These are phyloP conservation scores for Microplitis manilae DNA, from an alignment of 2,888 invertebrate species.

Conservation along the genomic window DNA sequence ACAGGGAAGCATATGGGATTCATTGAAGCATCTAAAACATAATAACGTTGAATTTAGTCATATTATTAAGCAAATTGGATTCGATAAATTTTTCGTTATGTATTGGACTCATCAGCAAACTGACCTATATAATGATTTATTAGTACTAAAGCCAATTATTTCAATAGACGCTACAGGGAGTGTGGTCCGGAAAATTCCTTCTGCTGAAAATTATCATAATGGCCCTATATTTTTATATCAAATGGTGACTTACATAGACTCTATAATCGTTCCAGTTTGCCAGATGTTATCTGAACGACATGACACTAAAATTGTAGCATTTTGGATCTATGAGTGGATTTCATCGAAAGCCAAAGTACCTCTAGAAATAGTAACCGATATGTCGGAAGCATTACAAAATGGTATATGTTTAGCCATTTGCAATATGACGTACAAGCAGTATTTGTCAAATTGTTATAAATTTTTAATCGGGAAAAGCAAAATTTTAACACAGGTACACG, in stretches of 20 bases:
- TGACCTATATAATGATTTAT: constrained; percentile 37
- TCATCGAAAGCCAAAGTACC: constrained; percentile 29
- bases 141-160: constrained; percentile 24
- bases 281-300: constrained; percentile 39
- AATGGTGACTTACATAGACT: constrained; percentile 30
- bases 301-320: constrained; percentile 33
- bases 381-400: constrained; percentile 41
- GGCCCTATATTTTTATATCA: constrained; percentile 41
- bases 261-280: constrained; percentile 32
- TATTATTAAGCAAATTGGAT: not conserved
- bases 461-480: constrained; percentile 26
- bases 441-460: constrained; percentile 27
- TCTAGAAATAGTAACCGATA: constrained; percentile 39
- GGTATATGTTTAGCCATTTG: constrained; percentile 30
- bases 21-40: not conserved
- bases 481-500: constrained; percentile 27
- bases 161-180: constrained; percentile 42
- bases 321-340: constrained; percentile 35
- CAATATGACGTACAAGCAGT: constrained; percentile 34
- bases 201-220: constrained; percentile 9
- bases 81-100: constrained; percentile 29
- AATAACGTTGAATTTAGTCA: not conserved
- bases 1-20: not conserved
- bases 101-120: constrained; percentile 41
- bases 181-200: constrained; percentile 33